These are phyloP conservation scores for Nannoperca obscura DNA, from an alignment of 2,797 vertebrate genomes.

Conservation along the genomic window DNA sequence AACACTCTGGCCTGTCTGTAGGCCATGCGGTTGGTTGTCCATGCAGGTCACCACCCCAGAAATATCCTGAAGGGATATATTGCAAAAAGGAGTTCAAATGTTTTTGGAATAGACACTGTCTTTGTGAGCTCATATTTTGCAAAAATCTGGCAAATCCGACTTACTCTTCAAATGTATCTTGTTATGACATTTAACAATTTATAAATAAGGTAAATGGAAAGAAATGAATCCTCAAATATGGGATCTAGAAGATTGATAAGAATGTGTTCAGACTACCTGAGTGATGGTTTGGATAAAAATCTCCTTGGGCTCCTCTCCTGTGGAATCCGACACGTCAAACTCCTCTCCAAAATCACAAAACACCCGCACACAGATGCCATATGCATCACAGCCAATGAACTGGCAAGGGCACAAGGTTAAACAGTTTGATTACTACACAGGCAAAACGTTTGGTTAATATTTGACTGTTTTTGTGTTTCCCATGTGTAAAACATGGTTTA, in stretches of 20 bases:
- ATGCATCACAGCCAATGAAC: slow-evolving; percentile 94
- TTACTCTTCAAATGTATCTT: not conserved
- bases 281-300: slow-evolving; percentile 97
- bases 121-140: not conserved
- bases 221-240: not conserved
- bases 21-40: slow-evolving; percentile 94
- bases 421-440: slow-evolving; percentile 14
- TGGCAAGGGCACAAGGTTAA: slow-evolving; percentile 58
- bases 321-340: slow-evolving; percentile 96
- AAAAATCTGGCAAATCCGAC: not conserved
- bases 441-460: not conserved
- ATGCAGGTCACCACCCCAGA: slow-evolving; percentile 95
- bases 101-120: not conserved
- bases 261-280: slow-evolving; percentile 82
- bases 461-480: slow-evolving; percentile 5
- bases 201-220: not conserved
- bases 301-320: slow-evolving; percentile 97
- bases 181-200: not conserved
- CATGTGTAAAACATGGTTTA: not conserved
- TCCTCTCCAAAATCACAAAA: slow-evolving; percentile 98
- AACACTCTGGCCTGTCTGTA: slow-evolving; percentile 94
- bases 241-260: not conserved
- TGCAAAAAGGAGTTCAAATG: not conserved
- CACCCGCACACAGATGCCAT: slow-evolving; percentile 93
- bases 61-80: slow-evolving; percentile 83